These are phyloP conservation scores for Agriopis leucophaearia DNA, from an alignment of 2,888 invertebrate species.

Conservation along the genomic window DNA sequence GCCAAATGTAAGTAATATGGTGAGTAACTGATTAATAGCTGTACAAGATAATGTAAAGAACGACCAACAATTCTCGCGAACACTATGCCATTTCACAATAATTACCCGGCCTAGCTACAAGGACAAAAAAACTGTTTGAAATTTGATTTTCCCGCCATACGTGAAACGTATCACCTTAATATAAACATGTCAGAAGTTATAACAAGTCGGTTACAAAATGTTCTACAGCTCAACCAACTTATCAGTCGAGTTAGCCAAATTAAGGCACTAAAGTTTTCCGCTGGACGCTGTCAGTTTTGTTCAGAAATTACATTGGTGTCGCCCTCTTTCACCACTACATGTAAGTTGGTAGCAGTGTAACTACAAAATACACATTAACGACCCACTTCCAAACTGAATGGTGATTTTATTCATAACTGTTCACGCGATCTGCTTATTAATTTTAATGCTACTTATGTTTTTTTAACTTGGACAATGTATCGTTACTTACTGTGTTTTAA, in stretches of 20 bases:
- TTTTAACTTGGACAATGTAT: conserved; percentile 40
- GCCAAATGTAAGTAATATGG: too few relatives aligned
- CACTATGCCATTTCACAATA: too few relatives aligned
- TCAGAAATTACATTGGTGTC: not conserved
- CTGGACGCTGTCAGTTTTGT: not conserved
- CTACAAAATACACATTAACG: conserved; percentile 48
- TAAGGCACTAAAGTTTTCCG: not conserved
- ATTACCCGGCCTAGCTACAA: too few relatives aligned
- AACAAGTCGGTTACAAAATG: conserved; percentile 32
- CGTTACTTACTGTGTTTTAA: conserved; percentile 23
- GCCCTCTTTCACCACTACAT: not conserved
- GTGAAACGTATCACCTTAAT: too few relatives aligned
- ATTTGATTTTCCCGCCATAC: too few relatives aligned
- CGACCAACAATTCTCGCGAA: too few relatives aligned
- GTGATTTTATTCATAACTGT: conserved; percentile 56
- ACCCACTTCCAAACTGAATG: conserved; percentile 64
- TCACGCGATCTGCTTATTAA: conserved; percentile 71
- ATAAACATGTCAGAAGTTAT: conserved; percentile 25
- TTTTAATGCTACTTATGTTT: conserved; percentile 43
- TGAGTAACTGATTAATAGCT: too few relatives aligned
- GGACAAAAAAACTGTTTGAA: too few relatives aligned
- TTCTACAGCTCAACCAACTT: conserved; percentile 5
- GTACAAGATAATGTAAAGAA: too few relatives aligned
- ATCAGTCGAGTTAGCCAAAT: not conserved
- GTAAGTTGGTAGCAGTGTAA: conserved; percentile 2